Percentiles rank a stretch among this genome's conserved stretches.
Evolutionary conservation across 2,113 vertebrate genomes (phyloP).

Genomic region (Cheirogaleus medius): DNA sequence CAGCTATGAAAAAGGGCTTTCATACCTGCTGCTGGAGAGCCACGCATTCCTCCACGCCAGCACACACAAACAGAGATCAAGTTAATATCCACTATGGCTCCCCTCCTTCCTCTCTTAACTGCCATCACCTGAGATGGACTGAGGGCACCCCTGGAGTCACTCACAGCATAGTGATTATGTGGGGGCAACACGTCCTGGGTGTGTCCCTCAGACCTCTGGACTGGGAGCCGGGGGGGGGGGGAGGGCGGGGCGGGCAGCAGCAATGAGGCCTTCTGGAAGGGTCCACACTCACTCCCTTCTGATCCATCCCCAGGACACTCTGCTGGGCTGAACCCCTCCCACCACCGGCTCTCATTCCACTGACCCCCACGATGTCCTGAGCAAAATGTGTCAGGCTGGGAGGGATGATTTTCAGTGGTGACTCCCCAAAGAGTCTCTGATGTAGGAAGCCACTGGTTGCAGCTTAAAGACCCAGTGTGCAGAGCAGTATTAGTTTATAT

Average conservation of each 20-base stretch:
- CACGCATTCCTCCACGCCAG: not conserved
- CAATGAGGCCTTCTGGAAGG: not conserved
- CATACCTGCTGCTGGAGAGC: not conserved
- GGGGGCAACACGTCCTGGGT: rapidly evolving
- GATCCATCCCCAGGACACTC: rapidly evolving
- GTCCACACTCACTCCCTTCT: rapidly evolving
- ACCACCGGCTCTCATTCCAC: rapidly evolving
- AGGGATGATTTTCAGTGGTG: rapidly evolving
- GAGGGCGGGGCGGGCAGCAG: too few relatives aligned
- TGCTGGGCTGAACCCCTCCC: too few relatives aligned
- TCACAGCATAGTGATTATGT: rapidly evolving
- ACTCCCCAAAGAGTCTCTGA: not conserved
- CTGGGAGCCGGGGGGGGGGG: too few relatives aligned
- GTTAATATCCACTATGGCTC: too few relatives aligned
- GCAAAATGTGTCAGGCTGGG: rapidly evolving
- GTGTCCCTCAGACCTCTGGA: not conserved
- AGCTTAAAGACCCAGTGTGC: not conserved
- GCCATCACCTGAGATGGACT: rapidly evolving
- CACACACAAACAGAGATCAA: too few relatives aligned
- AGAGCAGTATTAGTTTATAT: rapidly evolving
- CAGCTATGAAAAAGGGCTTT: not conserved
- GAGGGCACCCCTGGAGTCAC: too few relatives aligned
- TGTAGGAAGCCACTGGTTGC: rapidly evolving
- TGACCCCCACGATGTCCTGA: not conserved
- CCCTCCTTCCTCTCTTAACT: not conserved